Evolutionary conservation across 2,888 invertebrate species (phyloP).

Genomic region (Drosophila eohydei): DNA sequence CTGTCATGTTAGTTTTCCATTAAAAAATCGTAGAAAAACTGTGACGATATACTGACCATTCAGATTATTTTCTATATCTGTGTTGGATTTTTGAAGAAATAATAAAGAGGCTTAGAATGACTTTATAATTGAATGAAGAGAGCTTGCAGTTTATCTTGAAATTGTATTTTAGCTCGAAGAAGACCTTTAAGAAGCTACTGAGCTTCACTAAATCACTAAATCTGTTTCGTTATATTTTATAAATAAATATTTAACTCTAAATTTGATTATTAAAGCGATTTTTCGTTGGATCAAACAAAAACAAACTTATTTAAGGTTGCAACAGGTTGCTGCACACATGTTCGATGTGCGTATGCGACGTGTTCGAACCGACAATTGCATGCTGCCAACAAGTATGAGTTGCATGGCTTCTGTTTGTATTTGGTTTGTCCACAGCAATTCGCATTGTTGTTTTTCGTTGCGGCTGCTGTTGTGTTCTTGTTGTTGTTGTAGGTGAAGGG

Average conservation of each 20-base stretch:
- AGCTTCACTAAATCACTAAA: not conserved
- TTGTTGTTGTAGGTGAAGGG: constrained; percentile 30
- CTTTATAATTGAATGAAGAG: too few species aligned
- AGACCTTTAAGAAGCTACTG: not conserved
- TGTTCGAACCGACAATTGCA: constrained; percentile 14
- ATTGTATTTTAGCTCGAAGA: not conserved
- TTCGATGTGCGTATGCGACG: constrained; percentile 35
- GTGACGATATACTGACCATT: not conserved
- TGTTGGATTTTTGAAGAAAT: not conserved
- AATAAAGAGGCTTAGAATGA: not conserved
- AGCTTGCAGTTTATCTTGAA: not conserved
- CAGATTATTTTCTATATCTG: not conserved
- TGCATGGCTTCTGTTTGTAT: constrained; percentile 25
- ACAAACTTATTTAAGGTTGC: constrained; percentile 4
- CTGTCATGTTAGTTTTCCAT: constrained; percentile 12
- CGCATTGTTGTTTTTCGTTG: constrained; percentile 22
- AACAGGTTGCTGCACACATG: constrained; percentile 56
- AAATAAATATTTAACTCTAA: not conserved
- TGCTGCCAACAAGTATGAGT: constrained; percentile 35
- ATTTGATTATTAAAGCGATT: not conserved
- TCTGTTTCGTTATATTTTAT: not conserved
- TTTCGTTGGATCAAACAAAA: constrained; percentile 11
- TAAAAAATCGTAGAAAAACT: not conserved
- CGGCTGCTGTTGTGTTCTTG: constrained; percentile 22
- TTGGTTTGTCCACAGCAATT: constrained; percentile 50